Evolutionary conservation across 1,140 invertebrate genomes (phyloP).

Genomic region (Microvelia longipes): DNA sequence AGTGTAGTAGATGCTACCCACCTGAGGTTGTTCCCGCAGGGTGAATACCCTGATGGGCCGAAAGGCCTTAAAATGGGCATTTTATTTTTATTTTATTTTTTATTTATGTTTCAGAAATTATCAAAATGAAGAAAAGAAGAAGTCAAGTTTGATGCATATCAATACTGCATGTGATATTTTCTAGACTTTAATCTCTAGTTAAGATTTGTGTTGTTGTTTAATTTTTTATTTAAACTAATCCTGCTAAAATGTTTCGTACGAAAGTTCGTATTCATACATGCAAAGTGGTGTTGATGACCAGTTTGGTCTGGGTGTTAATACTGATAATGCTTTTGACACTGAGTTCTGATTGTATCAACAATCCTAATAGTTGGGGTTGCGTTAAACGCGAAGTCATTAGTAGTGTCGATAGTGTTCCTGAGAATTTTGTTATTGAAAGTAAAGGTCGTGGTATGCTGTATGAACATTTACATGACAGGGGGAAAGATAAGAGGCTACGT

Average conservation of each 20-base stretch:
- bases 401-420: constrained; percentile 19
- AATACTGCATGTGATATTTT: no score
- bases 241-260: constrained; percentile 69
- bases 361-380: constrained; percentile 37
- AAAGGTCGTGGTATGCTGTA: constrained; percentile 21
- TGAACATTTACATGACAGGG: constrained; percentile 19
- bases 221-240: no score
- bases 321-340: constrained; percentile 82
- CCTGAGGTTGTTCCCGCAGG: no score
- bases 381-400: constrained; percentile 36
- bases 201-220: no score
- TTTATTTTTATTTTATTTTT: no score
- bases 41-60: no score
- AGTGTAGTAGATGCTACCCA: no score
- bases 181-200: no score
- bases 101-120: no score
- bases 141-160: no score
- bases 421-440: constrained; percentile 1
- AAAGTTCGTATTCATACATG: constrained; percentile 84
- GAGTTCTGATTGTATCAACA: constrained; percentile 69
- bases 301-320: constrained; percentile 86
- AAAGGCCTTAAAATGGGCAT: no score
- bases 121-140: no score
- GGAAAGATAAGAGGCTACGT: constrained; percentile 19
- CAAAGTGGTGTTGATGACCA: constrained; percentile 84